Evolutionary conservation across 37 sponge, comb jelly and placozoan genomes (phyloP).

Genomic region (Sycon ciliatum): DNA sequence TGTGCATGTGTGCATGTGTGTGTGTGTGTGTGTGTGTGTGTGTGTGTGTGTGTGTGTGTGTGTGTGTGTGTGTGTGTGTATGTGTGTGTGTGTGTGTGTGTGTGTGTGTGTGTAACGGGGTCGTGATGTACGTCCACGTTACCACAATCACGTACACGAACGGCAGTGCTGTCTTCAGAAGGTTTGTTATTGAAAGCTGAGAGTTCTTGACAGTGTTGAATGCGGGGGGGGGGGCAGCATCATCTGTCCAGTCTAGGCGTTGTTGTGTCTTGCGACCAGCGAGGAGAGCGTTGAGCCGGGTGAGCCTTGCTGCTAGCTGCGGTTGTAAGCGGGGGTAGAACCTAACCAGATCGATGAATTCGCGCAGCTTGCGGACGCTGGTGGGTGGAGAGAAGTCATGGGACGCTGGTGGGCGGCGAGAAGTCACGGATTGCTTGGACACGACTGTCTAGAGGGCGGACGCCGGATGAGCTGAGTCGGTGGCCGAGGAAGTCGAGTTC

Average conservation of each 20-base stretch:
- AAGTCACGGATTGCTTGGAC: constrained; percentile 29
- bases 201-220: too few species aligned
- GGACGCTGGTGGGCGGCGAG: constrained; percentile 25
- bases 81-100: constrained; percentile 26
- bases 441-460: constrained; percentile 21
- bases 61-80: constrained; percentile 22
- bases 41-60: constrained; percentile 24
- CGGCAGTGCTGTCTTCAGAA: neutral
- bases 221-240: too few species aligned
- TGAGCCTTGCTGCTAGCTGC: too few species aligned
- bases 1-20: neutral
- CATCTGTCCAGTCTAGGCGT: too few species aligned
- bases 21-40: neutral
- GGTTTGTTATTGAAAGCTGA: too few species aligned
- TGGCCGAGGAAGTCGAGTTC: constrained; percentile 39
- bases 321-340: constrained; percentile 40
- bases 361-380: constrained; percentile 26
- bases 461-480: constrained; percentile 17
- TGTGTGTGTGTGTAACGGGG: neutral
- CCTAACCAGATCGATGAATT: constrained; percentile 34
- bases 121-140: neutral
- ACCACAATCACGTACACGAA: neutral
- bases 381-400: constrained; percentile 30
- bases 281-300: too few species aligned
- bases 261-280: too few species aligned